phyloP scores from a whole-genome alignment of 2,797 vertebrate species.

The Sebastes paucispinis region DNA sequence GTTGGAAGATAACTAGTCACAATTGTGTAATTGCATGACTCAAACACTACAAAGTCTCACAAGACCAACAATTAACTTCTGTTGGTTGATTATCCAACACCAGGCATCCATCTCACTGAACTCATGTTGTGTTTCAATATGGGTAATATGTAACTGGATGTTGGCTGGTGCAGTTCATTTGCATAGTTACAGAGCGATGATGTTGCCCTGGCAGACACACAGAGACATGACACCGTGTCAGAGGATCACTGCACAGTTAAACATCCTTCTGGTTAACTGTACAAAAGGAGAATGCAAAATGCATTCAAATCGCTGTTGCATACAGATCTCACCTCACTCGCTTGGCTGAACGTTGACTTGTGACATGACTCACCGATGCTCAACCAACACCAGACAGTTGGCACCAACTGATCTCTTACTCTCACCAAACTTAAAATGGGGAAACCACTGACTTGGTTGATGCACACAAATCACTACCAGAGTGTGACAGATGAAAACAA shows the following conservation, averaged over 20 bases:
- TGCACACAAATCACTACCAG: neutral
- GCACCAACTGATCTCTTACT: neutral
- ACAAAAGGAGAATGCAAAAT: slow-evolving; percentile 1
- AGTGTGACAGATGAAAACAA: neutral
- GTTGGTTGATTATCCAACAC: slow-evolving; percentile 8
- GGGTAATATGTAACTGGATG: neutral
- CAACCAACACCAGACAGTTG: neutral
- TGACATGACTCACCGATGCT: neutral
- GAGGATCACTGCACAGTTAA: slow-evolving; percentile 2
- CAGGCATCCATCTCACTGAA: neutral
- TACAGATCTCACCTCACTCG: neutral
- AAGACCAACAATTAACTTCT: slow-evolving; percentile 1
- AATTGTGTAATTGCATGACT: slow-evolving; percentile 8
- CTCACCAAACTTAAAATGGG: slow-evolving; percentile 5
- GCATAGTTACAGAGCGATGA: neutral
- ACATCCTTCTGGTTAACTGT: neutral
- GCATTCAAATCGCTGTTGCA: neutral
- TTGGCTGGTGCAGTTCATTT: neutral
- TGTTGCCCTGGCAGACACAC: neutral
- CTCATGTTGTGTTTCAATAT: neutral
- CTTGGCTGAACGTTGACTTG: slow-evolving; percentile 7
- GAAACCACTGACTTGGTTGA: neutral
- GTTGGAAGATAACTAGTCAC: slow-evolving; percentile 17
- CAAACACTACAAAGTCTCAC: neutral
- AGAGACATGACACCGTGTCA: neutral